Base-by-base conservation (phyloP, 2,797 vertebrate species). In the Myotis daubentonii region DNA sequence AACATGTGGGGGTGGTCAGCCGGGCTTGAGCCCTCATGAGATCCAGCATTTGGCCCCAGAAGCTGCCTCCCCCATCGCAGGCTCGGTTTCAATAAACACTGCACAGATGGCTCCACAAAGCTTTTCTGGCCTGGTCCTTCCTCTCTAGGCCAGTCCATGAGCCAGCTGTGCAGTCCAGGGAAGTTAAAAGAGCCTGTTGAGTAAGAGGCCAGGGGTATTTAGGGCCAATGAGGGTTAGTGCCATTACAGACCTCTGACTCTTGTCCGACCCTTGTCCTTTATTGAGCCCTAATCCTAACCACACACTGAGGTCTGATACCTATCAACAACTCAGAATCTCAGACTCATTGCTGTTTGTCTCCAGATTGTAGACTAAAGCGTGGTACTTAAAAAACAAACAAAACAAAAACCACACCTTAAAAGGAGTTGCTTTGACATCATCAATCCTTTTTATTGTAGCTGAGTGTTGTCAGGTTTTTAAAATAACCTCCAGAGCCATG, bases 31-130 rank as follows among this genome's bases (percentile, higher is more conserved):
- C 87, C 62, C 92, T 92, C 89, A 13, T 2, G 70, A 83, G 81
- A 96, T 81, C 93, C 81, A 62, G 78, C 28, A 65, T 75, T 94
- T 91, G 65, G 89, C 78, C 71, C 68, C 81, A 94, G 91, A 78
- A 81, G 84, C 71, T 90, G 68, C 66, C 65, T 20, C 87, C 89
- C 95, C 94, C 71, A 88, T 74, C 84, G 86, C 75, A 83, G 85
- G 89, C 94, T 53, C 6, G 0, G 87, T 89, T 95, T 95, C 92
- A 96, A 94, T 81, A 97, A 97, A 96, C 84, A 94, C 65, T 19
- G 36, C 79, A 75, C 96, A 96, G 94, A 96, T 94, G 96, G 87
- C 93, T 93, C 81, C 70, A 57, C 72, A 72, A 75, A 65, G 72
- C 76, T 79, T 65, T 85, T 41, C 89, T 89, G 95, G 95, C 93